phyloP scores from a whole-genome alignment of 2,888 invertebrate species.

The Colletes collaris region DNA sequence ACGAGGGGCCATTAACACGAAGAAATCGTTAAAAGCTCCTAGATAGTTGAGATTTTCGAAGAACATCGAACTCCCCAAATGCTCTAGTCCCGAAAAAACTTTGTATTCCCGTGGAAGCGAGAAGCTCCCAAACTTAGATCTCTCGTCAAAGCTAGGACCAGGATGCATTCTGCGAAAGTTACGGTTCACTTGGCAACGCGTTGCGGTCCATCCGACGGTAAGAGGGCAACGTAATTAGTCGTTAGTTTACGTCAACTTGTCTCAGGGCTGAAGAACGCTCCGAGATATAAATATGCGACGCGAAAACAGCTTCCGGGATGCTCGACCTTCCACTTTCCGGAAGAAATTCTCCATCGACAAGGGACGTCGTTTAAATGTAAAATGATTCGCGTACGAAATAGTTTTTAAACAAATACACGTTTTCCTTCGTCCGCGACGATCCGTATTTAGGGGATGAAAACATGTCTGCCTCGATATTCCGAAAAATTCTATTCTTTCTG shows the following conservation, averaged over 20 bases:
- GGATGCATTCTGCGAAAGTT: constrained; percentile 17
- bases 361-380: too few species aligned
- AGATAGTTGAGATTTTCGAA: too few species aligned
- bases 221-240: constrained; percentile 42
- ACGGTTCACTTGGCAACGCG: constrained; percentile 24
- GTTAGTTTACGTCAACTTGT: constrained; percentile 35
- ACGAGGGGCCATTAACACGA: too few species aligned
- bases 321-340: constrained; percentile 25
- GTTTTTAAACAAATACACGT: too few species aligned
- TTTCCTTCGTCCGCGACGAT: too few species aligned
- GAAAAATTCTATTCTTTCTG: too few species aligned
- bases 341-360: background rate
- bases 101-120: too few species aligned
- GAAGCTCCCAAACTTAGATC: background rate
- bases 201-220: constrained; percentile 1
- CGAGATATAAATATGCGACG: constrained; percentile 48
- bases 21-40: too few species aligned
- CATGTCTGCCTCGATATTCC: too few species aligned
- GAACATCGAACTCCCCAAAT: too few species aligned
- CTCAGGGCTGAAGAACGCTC: constrained; percentile 48
- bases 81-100: too few species aligned
- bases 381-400: background rate
- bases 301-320: constrained; percentile 30
- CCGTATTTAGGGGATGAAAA: too few species aligned
- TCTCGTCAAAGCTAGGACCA: background rate